These are phyloP conservation scores for Hirtodrosophila cameraria DNA, from an alignment of 2,888 invertebrate genomes.

Conservation along the genomic window DNA sequence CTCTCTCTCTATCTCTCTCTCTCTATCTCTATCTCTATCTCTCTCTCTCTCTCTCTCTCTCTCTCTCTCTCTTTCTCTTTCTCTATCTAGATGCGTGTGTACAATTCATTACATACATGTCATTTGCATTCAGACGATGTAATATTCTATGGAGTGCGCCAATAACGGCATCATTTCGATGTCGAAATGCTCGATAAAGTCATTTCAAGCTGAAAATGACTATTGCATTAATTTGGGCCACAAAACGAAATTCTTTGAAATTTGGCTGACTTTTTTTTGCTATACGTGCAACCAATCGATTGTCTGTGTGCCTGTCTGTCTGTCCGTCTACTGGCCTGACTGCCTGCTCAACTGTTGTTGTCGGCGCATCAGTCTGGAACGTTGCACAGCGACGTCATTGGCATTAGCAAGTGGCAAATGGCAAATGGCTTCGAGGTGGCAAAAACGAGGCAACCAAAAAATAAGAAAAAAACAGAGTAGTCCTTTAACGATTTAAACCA, in stretches of 20 bases:
- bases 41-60: no score
- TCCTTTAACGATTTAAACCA: conserved; percentile 47
- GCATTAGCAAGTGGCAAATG: conserved; percentile 40
- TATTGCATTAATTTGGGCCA: conserved; percentile 65
- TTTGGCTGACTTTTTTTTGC: conserved; percentile 27
- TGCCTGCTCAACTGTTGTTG: conserved; percentile 31
- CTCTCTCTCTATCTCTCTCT: no score
- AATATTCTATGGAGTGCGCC: conserved; percentile 38
- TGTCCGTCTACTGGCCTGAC: background rate
- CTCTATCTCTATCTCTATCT: no score
- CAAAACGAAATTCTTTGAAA: conserved; percentile 37
- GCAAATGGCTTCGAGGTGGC: background rate
- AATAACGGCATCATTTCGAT: conserved; percentile 49
- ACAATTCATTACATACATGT: conserved; percentile 41
- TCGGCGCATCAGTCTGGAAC: conserved; percentile 64
- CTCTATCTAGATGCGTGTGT: conserved; percentile 24
- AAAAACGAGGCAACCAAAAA: no score
- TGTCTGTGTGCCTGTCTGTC: conserved; percentile 6
- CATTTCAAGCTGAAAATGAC: conserved; percentile 55
- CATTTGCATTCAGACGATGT: conserved; percentile 56
- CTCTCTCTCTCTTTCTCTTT: no score
- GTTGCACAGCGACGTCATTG: conserved; percentile 59
- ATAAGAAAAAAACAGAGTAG: conserved; percentile 2
- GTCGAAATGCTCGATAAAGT: conserved; percentile 54
- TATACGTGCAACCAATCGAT: conserved; percentile 34